phyloP scores from a whole-genome alignment of 2,113 vertebrate species.

The Nerophis ophidion region DNA sequence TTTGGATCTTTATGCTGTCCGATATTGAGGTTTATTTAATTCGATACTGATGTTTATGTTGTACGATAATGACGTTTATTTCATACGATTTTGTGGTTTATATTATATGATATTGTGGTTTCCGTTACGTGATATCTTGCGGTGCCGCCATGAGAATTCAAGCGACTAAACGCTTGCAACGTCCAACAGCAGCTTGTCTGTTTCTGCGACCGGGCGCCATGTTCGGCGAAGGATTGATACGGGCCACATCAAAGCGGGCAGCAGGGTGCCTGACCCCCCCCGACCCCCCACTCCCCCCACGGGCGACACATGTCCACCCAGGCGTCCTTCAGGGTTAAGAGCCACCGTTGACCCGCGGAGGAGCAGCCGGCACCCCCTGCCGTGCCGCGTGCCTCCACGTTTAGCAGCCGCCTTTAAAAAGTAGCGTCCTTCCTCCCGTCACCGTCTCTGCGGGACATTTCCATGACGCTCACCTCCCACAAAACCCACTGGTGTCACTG shows the following conservation, averaged over 20 bases:
- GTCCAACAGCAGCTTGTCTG: neutral
- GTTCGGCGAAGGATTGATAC: neutral
- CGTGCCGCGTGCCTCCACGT: slow-evolving; percentile 22
- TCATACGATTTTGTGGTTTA: no score
- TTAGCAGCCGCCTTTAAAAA: slow-evolving; percentile 39
- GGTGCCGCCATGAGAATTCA: neutral
- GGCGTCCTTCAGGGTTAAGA: slow-evolving; percentile 48
- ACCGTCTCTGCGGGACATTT: no score
- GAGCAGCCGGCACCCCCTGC: slow-evolving; percentile 30
- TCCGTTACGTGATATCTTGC: no score
- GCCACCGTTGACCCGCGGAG: slow-evolving; percentile 52
- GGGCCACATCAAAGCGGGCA: slow-evolving; percentile 52
- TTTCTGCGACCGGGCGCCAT: neutral
- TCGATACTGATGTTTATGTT: no score
- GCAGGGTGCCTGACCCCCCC: slow-evolving; percentile 26
- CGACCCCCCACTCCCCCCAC: neutral
- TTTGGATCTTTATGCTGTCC: no score
- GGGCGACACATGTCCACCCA: slow-evolving; percentile 48
- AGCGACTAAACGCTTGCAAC: neutral
- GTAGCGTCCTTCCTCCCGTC: slow-evolving; percentile 10
- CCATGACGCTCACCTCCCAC: no score
- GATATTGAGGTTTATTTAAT: no score
- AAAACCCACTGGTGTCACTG: no score
- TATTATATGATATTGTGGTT: no score
- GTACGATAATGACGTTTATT: no score